Percentiles rank a stretch among this genome's conserved stretches.
phyloP scores from a whole-genome alignment of 2,113 vertebrate genomes.

The Lampris megalopsis region DNA sequence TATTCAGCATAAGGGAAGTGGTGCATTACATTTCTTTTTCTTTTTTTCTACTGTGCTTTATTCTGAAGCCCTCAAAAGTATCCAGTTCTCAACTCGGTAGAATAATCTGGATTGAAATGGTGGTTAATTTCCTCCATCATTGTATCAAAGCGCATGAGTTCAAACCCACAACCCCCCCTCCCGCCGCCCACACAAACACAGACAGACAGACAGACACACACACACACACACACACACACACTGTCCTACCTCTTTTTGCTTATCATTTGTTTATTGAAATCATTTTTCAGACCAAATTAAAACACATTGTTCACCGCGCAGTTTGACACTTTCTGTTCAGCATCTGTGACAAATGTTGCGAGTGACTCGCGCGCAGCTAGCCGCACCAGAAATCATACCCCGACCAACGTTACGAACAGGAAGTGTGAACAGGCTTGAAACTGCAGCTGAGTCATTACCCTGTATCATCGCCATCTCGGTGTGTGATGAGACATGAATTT shows the following conservation, averaged over 20 bases:
- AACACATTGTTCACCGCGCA: background rate
- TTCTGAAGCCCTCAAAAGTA: background rate
- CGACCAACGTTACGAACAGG: constrained; percentile 41
- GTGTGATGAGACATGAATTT: constrained; percentile 77
- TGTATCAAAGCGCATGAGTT: background rate
- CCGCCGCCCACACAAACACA: constrained; percentile 20
- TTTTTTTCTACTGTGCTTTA: background rate
- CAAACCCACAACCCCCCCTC: too few relatives aligned
- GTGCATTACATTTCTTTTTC: background rate
- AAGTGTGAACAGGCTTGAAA: constrained; percentile 56
- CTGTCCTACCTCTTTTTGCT: background rate
- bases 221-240: constrained; percentile 9
- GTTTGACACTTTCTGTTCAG: background rate
- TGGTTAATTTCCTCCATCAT: too few relatives aligned
- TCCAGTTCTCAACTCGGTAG: too few relatives aligned
- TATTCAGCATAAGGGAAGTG: too few relatives aligned
- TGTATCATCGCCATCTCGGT: constrained; percentile 68
- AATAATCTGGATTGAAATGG: background rate
- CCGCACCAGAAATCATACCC: constrained; percentile 22
- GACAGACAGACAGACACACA: constrained; percentile 7
- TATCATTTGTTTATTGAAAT: too few relatives aligned
- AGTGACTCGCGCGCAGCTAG: constrained; percentile 4
- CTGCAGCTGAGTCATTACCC: constrained; percentile 78
- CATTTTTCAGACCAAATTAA: background rate
- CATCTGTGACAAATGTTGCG: background rate